Percentiles rank a stretch among this genome's conserved stretches.
Conservation (phyloP, 2,113 vertebrate species). For the Engraulis encrasicolus region DNA sequence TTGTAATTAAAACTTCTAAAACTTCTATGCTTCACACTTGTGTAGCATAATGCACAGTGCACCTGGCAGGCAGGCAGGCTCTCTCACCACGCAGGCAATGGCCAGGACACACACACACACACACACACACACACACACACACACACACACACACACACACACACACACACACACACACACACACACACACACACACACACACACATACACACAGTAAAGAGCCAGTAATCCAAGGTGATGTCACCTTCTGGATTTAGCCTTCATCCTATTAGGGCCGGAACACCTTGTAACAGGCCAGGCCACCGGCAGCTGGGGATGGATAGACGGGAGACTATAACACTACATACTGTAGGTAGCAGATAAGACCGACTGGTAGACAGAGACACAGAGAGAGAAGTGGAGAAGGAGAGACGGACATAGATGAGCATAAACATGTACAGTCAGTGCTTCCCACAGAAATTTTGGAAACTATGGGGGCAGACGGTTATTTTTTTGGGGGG, state of each 20-base stretch:
- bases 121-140: neutral
- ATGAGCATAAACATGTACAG: too few relatives aligned
- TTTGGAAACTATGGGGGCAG: too few relatives aligned
- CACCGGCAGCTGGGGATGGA: neutral
- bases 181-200: neutral
- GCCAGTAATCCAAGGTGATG: constrained; percentile 61
- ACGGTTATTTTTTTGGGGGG: too few relatives aligned
- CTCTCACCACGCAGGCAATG: neutral
- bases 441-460: too few relatives aligned
- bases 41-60: neutral
- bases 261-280: constrained; percentile 69
- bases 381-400: neutral
- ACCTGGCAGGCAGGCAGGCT: too few relatives aligned
- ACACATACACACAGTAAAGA: neutral
- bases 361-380: neutral
- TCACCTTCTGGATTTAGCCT: constrained; percentile 64
- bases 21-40: too few relatives aligned
- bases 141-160: neutral
- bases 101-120: neutral
- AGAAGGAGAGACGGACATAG: too few relatives aligned
- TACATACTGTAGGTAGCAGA: too few relatives aligned
- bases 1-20: too few relatives aligned
- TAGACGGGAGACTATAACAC: neutral
- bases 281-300: constrained; percentile 46
- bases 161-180: neutral